phyloP scores from a whole-genome alignment of 2,113 vertebrate genomes.

The Crotalus viridis region DNA sequence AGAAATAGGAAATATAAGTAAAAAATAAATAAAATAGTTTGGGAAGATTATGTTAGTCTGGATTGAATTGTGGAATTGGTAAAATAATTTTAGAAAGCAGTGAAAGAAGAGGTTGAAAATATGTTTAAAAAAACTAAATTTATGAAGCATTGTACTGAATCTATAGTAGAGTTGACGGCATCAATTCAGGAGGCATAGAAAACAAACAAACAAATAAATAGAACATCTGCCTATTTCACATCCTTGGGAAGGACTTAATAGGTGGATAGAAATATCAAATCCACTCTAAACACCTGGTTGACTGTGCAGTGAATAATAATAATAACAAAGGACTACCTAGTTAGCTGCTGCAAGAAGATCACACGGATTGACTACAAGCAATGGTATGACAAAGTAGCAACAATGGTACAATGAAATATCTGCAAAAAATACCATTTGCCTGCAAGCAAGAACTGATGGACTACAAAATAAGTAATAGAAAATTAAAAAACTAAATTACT shows the following conservation, averaged over 20 bases:
- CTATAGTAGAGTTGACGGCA: neutral
- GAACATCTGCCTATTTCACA: neutral
- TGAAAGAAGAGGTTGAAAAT: neutral
- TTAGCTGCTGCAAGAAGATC: neutral
- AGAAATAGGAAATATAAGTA: neutral
- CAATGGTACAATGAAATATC: neutral
- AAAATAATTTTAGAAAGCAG: rapidly evolving
- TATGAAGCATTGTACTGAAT: neutral
- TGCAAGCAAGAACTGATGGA: neutral
- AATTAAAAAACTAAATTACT: neutral
- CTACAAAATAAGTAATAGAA: neutral
- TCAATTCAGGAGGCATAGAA: neutral
- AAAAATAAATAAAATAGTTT: conserved; percentile 9
- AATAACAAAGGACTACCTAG: neutral
- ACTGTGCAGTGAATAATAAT: neutral
- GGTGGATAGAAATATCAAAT: neutral
- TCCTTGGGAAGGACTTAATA: neutral
- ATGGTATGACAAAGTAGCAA: neutral
- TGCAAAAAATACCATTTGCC: neutral
- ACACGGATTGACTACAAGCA: neutral
- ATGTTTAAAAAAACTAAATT: conserved; percentile 14
- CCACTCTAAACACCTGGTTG: neutral
- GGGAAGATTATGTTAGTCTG: conserved; percentile 1
- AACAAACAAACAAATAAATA: neutral
- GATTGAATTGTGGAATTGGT: neutral